Base-by-base conservation (phyloP, 2,113 vertebrate species). In the Megaptera novaeangliae region DNA sequence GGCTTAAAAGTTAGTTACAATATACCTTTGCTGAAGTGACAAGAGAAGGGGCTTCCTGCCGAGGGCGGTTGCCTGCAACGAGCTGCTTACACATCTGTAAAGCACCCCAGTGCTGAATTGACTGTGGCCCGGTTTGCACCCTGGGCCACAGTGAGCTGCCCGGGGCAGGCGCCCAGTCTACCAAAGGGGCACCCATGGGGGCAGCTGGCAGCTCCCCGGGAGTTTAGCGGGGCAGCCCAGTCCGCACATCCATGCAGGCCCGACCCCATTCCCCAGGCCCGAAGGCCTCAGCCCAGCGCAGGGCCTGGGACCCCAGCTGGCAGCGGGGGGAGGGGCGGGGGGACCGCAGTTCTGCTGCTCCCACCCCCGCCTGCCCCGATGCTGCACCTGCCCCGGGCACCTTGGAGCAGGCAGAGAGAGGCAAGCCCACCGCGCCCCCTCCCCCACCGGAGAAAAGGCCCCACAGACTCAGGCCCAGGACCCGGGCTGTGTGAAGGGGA, bases 131-230 rank as follows among this genome's bases (percentile, higher is more conserved):
- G 5, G 14, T 81, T 18, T 71, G 55, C 10, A 61, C 7, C 6
- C 25, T 20, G 31, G n/a, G 8, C 57, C 21, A 52, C 63, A 17
- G 2, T 8, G 27, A 75, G 7, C 61, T 39, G 20, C 15, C 7
- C 13, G 3, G 29, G 1, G 9, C 52, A 27, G 8, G 63, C 34
- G 5, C 52, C 12, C 3, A 0, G 3, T 1, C 55, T 46, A 64
- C 66, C 20, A 0, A 0, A 64, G 34, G 69, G 41, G 52, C 6
- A 0, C 36, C 46, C 10, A 0, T 21, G 2, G 12, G 31, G 46
- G 9, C 10, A 18, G 18, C 49, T 0, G 3, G 66, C 3, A 13
- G 55, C 39, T 71, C 9, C 44, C 34, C 23, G 10, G 25, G 39
- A 17, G 8, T n/a, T 44, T 39, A 77, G 25, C 31, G 10, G 29